These are phyloP conservation scores for Spicauda simplicius DNA, from an alignment of 2,888 invertebrate species.

Conservation along the genomic window DNA sequence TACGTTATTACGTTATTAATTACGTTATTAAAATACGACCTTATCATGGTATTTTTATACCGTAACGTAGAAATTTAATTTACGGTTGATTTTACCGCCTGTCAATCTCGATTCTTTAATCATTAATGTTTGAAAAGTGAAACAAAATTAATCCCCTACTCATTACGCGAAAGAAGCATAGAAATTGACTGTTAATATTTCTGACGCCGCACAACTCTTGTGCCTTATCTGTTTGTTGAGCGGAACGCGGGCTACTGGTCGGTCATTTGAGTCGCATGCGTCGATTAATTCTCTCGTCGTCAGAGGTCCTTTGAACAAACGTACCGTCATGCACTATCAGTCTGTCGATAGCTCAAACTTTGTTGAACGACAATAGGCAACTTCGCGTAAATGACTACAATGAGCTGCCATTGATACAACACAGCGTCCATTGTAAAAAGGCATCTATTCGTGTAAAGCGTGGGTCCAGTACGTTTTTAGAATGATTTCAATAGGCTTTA, in stretches of 20 bases:
- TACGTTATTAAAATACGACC: no score
- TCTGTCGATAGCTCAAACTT: slow-evolving; percentile 78
- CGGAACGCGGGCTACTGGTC: slow-evolving; percentile 21
- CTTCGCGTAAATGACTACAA: slow-evolving; percentile 73
- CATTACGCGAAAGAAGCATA: no score
- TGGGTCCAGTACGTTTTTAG: slow-evolving; percentile 35
- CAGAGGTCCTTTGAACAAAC: slow-evolving; percentile 68
- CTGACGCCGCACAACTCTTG: not conserved
- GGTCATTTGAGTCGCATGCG: slow-evolving; percentile 30
- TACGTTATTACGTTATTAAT: no score
- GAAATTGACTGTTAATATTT: no score
- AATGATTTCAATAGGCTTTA: slow-evolving; percentile 38
- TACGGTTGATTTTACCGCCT: no score
- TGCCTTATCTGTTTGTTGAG: slow-evolving; percentile 2
- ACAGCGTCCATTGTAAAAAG: slow-evolving; percentile 51
- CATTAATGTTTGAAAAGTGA: no score
- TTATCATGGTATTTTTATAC: no score
- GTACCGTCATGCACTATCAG: slow-evolving; percentile 66
- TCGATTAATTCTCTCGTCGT: slow-evolving; percentile 50
- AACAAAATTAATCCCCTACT: no score
- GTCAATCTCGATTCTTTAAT: no score
- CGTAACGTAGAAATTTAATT: no score
- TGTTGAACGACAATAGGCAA: slow-evolving; percentile 69
- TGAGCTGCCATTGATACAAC: slow-evolving; percentile 61
- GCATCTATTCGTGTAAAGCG: slow-evolving; percentile 39